These are phyloP conservation scores for Agrilus planipennis DNA, from an alignment of 1,140 invertebrate genomes.

Conservation along the genomic window DNA sequence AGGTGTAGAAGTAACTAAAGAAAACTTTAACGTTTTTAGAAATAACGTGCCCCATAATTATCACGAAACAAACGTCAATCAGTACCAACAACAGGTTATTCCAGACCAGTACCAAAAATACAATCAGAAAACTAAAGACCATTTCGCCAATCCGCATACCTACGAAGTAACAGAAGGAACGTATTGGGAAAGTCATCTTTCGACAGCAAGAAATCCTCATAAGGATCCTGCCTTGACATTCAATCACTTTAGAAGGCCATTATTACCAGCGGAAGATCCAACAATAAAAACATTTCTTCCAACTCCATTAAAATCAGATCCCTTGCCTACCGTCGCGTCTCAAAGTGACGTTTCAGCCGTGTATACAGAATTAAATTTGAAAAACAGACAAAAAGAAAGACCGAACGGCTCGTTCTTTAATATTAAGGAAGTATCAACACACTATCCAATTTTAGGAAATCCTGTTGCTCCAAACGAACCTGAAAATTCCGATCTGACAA, in stretches of 20 bases:
- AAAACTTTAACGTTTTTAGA: conserved; percentile 27
- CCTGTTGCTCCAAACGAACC: conserved; percentile 12
- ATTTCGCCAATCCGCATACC: conserved; percentile 15
- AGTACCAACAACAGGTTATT: conserved; percentile 18
- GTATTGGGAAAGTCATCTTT: conserved; percentile 23
- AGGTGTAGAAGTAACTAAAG: conserved; percentile 29
- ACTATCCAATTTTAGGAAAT: conserved; percentile 29
- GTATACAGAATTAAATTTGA: conserved; percentile 20
- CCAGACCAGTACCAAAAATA: background rate
- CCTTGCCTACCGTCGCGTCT: conserved; percentile 25
- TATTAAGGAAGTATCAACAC: conserved; percentile 32
- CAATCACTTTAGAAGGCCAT: conserved; percentile 7
- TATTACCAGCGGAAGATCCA: conserved; percentile 1
- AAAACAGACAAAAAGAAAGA: conserved; percentile 6
- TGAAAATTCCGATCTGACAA: conserved; percentile 15
- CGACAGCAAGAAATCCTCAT: too few species aligned
- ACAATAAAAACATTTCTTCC: conserved; percentile 22
- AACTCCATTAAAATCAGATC: conserved; percentile 29
- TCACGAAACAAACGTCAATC: conserved; percentile 8
- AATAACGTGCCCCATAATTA: conserved; percentile 18
- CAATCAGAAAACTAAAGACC: background rate
- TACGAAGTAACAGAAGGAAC: conserved; percentile 30
- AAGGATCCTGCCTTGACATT: too few species aligned
- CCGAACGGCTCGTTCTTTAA: conserved; percentile 24
- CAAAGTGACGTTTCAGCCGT: conserved; percentile 29